Evolutionary conservation across 2,888 invertebrate genomes (phyloP).

Genomic region (Polymixis lichenea): DNA sequence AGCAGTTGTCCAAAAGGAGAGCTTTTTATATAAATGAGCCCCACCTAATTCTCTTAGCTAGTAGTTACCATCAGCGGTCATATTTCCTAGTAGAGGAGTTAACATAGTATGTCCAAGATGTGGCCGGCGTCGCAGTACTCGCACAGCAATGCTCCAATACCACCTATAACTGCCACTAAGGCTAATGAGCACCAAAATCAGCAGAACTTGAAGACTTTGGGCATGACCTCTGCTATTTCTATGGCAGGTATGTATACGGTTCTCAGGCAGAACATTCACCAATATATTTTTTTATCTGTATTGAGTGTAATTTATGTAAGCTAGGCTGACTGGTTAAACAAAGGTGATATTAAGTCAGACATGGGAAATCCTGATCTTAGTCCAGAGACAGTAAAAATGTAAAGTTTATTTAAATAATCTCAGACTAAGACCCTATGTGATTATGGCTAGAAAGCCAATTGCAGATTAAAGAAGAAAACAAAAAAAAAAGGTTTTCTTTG

Average conservation of each 20-base stretch:
- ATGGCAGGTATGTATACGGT: constrained; percentile 92
- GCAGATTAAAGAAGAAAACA: too few species aligned
- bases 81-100: constrained; percentile 40
- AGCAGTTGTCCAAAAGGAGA: constrained; percentile 74
- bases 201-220: constrained; percentile 92
- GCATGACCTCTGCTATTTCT: constrained; percentile 98
- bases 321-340: not conserved
- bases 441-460: too few species aligned
- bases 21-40: constrained; percentile 72
- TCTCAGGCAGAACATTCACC: not conserved
- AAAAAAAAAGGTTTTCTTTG: not conserved
- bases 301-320: not conserved
- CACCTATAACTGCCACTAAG: constrained; percentile 72
- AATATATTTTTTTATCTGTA: not conserved
- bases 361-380: too few species aligned
- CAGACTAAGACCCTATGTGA: too few species aligned
- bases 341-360: not conserved
- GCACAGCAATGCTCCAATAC: constrained; percentile 79
- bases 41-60: constrained; percentile 68
- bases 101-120: constrained; percentile 81
- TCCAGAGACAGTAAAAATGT: too few species aligned
- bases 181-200: constrained; percentile 88
- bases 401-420: too few species aligned
- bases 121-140: constrained; percentile 90
- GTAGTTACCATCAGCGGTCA: constrained; percentile 59